A percentile compares a stretch with the other conserved stretches of the same genome.
Evolutionary conservation across 2,888 invertebrate genomes (phyloP).

Genomic region (Dyspetes luteomarginatus): DNA sequence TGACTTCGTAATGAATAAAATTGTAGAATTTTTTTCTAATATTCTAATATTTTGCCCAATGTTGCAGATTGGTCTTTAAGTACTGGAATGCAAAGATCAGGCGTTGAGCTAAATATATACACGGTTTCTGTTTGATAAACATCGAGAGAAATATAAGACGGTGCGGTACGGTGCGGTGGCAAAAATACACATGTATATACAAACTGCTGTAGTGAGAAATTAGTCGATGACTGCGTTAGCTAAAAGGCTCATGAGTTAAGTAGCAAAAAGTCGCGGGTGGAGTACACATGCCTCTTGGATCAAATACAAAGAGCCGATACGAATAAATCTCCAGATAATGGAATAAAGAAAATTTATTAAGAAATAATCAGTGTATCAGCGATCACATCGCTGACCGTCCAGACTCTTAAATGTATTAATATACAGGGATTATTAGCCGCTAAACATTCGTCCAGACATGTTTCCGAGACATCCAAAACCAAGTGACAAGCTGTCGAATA

Average conservation of each 20-base stretch:
- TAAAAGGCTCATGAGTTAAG: background rate
- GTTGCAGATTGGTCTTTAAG: conserved; percentile 27
- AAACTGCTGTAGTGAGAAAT: conserved; percentile 58
- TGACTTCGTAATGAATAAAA: conserved; percentile 5
- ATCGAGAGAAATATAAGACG: conserved; percentile 73
- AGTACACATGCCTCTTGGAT: background rate
- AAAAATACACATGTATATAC: conserved; percentile 62
- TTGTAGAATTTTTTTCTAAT: background rate
- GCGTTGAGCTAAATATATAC: conserved; percentile 79
- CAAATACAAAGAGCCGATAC: background rate
- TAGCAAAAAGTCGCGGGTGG: background rate
- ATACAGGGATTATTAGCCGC: too few species aligned
- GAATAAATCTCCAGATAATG: background rate
- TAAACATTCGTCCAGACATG: conserved; percentile 53
- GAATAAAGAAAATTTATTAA: too few species aligned
- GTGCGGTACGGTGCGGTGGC: too few species aligned
- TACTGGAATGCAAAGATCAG: conserved; percentile 67
- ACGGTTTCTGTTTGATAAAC: conserved; percentile 79
- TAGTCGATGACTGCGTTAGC: conserved; percentile 63
- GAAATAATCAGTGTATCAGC: too few species aligned
- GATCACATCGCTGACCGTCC: too few species aligned
- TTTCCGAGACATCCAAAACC: conserved; percentile 61
- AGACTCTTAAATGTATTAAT: too few species aligned
- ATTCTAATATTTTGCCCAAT: conserved; percentile 22
- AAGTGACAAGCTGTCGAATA: conserved; percentile 66